These are phyloP conservation scores for Zootoca vivipara DNA, from an alignment of 2,113 vertebrate species.

Conservation along the genomic window DNA sequence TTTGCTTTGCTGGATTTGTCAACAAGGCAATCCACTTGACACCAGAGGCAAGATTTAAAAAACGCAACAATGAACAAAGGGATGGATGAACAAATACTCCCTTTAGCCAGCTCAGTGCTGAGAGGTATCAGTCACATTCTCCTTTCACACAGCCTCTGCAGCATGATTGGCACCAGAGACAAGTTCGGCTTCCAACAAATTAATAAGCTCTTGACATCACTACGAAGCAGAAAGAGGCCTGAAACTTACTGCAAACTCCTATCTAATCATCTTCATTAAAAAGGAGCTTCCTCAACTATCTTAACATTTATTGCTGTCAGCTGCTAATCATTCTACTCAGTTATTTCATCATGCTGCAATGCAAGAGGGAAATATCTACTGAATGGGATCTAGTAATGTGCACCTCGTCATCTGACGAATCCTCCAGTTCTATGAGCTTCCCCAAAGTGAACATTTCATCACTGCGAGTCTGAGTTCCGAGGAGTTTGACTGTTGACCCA, in stretches of 20 bases:
- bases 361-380: background rate
- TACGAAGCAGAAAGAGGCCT: no score
- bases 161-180: background rate
- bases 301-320: background rate
- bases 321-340: background rate
- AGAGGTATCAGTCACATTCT: background rate
- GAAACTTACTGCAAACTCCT: background rate
- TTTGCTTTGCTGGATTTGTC: background rate
- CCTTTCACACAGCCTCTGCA: background rate
- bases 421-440: slow-evolving; percentile 36
- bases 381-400: background rate
- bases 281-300: background rate
- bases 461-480: slow-evolving; percentile 38
- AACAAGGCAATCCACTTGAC: background rate
- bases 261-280: background rate
- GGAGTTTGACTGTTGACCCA: slow-evolving; percentile 37
- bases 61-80: background rate
- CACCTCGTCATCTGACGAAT: slow-evolving; percentile 18
- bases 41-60: background rate
- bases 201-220: background rate
- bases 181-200: background rate
- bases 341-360: background rate
- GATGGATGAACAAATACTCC: background rate
- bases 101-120: background rate
- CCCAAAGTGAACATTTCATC: background rate